Conservation (phyloP, 2,888 invertebrate species). For the Torymus aiolomorphi region DNA sequence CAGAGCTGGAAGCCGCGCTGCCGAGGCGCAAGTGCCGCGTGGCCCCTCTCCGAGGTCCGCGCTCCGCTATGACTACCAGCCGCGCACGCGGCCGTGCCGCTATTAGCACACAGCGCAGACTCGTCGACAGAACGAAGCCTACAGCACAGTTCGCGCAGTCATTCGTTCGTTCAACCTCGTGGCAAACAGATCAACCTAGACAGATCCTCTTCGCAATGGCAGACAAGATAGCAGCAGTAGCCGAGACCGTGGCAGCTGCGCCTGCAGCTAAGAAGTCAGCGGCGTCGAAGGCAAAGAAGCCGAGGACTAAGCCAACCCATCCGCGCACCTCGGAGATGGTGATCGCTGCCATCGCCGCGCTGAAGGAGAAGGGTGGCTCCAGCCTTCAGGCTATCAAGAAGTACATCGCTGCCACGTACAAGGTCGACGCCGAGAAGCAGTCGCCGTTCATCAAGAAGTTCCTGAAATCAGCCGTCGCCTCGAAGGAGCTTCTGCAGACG, state of each 20-base stretch:
- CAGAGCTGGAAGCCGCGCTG: constrained; percentile 35
- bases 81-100: neutral
- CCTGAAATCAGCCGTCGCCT: constrained; percentile 77
- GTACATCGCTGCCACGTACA: constrained; percentile 79
- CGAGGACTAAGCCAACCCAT: constrained; percentile 69
- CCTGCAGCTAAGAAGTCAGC: constrained; percentile 28
- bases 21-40: constrained; percentile 51
- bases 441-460: constrained; percentile 80
- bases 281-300: constrained; percentile 45
- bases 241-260: constrained; percentile 29
- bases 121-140: neutral
- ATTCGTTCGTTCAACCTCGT: neutral
- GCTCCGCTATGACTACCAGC: constrained; percentile 56
- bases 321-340: constrained; percentile 79
- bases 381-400: constrained; percentile 80
- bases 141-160: neutral
- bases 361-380: constrained; percentile 79
- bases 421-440: constrained; percentile 79
- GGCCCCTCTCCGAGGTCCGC: constrained; percentile 68
- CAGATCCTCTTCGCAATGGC: neutral
- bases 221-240: constrained; percentile 16
- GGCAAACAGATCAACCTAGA: neutral
- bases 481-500: constrained; percentile 74
- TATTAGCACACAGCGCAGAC: neutral
- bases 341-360: constrained; percentile 77